Evolutionary conservation across 1,140 invertebrate species (phyloP), one percentile per base, ranked within the genome.

Genomic region (Sitophilus oryzae): DNA sequence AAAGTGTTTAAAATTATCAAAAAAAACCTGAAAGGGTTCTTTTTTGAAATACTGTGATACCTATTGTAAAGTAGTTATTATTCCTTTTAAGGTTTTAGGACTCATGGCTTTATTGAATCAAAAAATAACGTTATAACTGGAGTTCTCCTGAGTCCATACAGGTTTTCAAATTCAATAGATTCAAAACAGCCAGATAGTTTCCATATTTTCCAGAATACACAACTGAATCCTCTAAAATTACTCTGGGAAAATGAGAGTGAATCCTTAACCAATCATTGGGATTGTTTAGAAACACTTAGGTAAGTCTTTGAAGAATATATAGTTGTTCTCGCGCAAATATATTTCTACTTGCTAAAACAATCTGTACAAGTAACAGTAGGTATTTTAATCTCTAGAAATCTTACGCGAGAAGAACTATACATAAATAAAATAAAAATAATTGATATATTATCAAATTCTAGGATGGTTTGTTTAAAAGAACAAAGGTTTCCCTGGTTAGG

Each of bases 401-500:
- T n/a, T n/a, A n/a, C n/a, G n/a, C n/a, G n/a, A n/a, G n/a, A n/a
- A n/a, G n/a, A n/a, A n/a, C n/a, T n/a, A n/a, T n/a, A n/a, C n/a
- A n/a, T n/a, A n/a, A n/a, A n/a, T n/a, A n/a, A n/a, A n/a, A n/a
- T n/a, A n/a, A n/a, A n/a, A n/a, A n/a, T n/a, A n/a, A n/a, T n/a
- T n/a, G n/a, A n/a, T n/a, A n/a, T n/a, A n/a, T n/a, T n/a, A n/a
- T n/a, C n/a, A n/a, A 9, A n/a, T 15, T 38, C 14, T 38, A 57
- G 66, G 19, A 18, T 67, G 35, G 41, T 55, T 18, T 63, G 59
- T 35, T 40, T 63, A 9, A 60, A 66, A 51, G 66, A 67, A 42
- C 65, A 66, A 55, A 42, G 57, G 15, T 65, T 67, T 49, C 64
- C 66, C 18, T 66, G 61, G 59, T 22, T 53, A 11, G 63, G 64